Evolutionary conservation across 1,140 invertebrate species (phyloP).

Genomic region (Drosophila busckii): DNA sequence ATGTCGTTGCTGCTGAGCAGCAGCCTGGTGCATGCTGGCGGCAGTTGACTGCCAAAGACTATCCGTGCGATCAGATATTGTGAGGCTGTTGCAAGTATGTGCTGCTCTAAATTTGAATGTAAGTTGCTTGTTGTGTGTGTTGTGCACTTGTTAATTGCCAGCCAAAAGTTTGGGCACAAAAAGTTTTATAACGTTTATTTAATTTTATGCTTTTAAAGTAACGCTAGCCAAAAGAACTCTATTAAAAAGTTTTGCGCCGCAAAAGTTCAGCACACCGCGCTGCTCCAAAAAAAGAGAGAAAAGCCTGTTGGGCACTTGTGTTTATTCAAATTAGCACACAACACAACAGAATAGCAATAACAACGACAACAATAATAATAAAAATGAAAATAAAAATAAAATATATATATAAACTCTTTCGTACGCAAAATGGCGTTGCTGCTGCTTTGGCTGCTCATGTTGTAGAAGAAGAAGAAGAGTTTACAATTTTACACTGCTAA

Average conservation of each 20-base stretch:
- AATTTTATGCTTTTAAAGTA: constrained; percentile 58
- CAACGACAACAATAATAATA: constrained; percentile 31
- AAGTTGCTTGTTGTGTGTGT: constrained; percentile 3
- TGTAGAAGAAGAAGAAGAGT: too few species aligned
- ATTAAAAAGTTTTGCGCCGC: constrained; percentile 51
- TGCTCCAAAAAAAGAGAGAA: too few species aligned
- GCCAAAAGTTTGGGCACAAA: constrained; percentile 6
- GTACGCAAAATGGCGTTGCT: constrained; percentile 56
- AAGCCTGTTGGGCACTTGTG: neutral
- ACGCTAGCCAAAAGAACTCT: constrained; percentile 35
- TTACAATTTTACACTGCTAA: constrained; percentile 8
- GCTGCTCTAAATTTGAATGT: neutral
- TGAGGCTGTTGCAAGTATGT: constrained; percentile 57
- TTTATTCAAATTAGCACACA: constrained; percentile 44
- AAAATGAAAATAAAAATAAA: constrained; percentile 33
- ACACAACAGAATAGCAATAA: constrained; percentile 32
- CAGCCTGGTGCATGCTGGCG: constrained; percentile 56
- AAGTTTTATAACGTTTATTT: constrained; percentile 53
- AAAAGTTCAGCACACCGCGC: constrained; percentile 24
- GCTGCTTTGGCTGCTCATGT: constrained; percentile 23
- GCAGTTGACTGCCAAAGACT: constrained; percentile 71
- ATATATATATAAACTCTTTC: too few species aligned
- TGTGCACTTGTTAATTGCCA: constrained; percentile 43
- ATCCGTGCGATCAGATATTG: constrained; percentile 72
- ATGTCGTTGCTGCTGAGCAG: constrained; percentile 37